Conservation (phyloP, 2,113 vertebrate species). For the Nibea coibor region DNA sequence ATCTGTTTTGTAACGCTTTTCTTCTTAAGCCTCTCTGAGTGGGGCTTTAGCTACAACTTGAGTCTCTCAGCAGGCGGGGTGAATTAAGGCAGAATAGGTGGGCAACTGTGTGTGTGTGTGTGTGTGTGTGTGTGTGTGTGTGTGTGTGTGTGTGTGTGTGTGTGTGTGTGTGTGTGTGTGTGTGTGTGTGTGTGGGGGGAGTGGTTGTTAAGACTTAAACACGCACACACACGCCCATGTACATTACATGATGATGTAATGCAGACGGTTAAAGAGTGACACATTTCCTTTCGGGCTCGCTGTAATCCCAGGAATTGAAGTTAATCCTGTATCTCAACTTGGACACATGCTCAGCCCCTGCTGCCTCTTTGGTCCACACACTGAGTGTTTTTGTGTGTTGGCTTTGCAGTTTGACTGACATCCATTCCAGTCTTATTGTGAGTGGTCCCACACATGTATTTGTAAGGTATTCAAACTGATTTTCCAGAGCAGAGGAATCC, state of each 20-base stretch:
- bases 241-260: conserved; percentile 49
- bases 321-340: conserved; percentile 62
- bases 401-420: conserved; percentile 1
- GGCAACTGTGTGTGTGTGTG: too few relatives aligned
- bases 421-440: neutral
- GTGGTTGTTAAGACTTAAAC: conserved; percentile 1
- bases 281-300: conserved; percentile 57
- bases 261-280: conserved; percentile 55
- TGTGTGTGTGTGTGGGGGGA: too few relatives aligned
- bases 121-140: too few relatives aligned
- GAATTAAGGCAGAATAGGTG: conserved; percentile 22
- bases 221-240: neutral
- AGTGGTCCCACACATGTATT: neutral
- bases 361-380: conserved; percentile 29
- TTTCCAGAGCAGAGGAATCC: neutral
- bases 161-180: too few relatives aligned
- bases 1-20: conserved; percentile 51
- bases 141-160: too few relatives aligned
- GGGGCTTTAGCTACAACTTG: conserved; percentile 21
- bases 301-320: conserved; percentile 63
- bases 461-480: neutral
- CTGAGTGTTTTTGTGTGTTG: neutral
- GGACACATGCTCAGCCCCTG: conserved; percentile 52
- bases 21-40: conserved; percentile 43
- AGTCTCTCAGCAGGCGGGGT: conserved; percentile 6